Conservation (phyloP, 2,888 invertebrate genomes). For the Pyralis farinalis region DNA sequence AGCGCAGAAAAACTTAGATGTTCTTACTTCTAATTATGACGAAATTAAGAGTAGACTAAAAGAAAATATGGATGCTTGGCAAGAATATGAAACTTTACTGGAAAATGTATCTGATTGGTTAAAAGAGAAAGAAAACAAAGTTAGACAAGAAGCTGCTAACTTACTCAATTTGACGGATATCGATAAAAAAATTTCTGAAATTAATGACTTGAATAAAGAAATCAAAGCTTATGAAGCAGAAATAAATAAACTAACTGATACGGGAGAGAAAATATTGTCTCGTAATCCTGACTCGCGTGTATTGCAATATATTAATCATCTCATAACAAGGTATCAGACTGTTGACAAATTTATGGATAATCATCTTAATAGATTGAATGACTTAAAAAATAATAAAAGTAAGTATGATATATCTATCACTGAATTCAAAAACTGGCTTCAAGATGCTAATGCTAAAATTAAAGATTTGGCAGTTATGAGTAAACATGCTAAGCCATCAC, state of each 20-base stretch:
- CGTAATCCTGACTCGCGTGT: slow-evolving; percentile 92
- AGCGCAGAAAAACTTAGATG: slow-evolving; percentile 86
- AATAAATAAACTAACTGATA: slow-evolving; percentile 83
- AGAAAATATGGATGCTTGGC: slow-evolving; percentile 88
- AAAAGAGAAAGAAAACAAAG: slow-evolving; percentile 88
- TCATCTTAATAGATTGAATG: slow-evolving; percentile 86
- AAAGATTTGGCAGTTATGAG: slow-evolving; percentile 86
- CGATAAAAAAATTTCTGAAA: slow-evolving; percentile 85
- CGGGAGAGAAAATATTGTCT: slow-evolving; percentile 87
- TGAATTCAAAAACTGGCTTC: slow-evolving; percentile 90
- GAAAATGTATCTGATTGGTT: slow-evolving; percentile 89
- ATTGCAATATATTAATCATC: slow-evolving; percentile 89
- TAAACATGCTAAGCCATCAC: slow-evolving; percentile 88
- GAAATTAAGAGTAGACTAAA: slow-evolving; percentile 85
- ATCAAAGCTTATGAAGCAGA: slow-evolving; percentile 84
- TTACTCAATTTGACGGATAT: slow-evolving; percentile 86
- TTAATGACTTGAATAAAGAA: slow-evolving; percentile 82
- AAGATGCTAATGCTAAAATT: slow-evolving; percentile 87
- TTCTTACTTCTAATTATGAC: slow-evolving; percentile 84
- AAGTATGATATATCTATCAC: slow-evolving; percentile 84
- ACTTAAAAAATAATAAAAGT: slow-evolving; percentile 85
- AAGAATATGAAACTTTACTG: slow-evolving; percentile 88
- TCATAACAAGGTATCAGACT: slow-evolving; percentile 88
- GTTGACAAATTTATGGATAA: slow-evolving; percentile 85
- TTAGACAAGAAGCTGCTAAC: slow-evolving; percentile 86